These are phyloP conservation scores for Pandemis cinnamomeana DNA, from an alignment of 2,888 invertebrate species.

Conservation along the genomic window DNA sequence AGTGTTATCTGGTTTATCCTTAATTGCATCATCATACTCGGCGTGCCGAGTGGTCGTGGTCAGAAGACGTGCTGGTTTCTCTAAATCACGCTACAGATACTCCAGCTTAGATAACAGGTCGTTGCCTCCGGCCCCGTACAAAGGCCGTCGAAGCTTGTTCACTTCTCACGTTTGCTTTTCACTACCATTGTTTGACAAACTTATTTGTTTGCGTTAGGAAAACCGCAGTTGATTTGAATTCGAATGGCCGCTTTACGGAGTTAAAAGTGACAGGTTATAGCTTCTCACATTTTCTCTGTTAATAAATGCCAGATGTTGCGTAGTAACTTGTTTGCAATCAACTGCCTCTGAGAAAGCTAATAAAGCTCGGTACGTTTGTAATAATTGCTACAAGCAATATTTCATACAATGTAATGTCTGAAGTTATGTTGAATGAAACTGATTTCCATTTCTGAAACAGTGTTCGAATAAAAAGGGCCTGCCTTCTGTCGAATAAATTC, in stretches of 20 bases:
- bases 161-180: slow-evolving; percentile 61
- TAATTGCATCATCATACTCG: slow-evolving; percentile 33
- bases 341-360: slow-evolving; percentile 4
- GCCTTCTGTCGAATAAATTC: not conserved
- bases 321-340: not conserved
- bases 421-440: not conserved
- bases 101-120: slow-evolving; percentile 56
- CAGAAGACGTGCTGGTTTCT: slow-evolving; percentile 45
- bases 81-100: slow-evolving; percentile 48
- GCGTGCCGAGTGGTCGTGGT: slow-evolving; percentile 27
- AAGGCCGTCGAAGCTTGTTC: slow-evolving; percentile 49
- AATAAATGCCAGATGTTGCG: slow-evolving; percentile 18
- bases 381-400: not conserved
- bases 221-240: slow-evolving; percentile 32
- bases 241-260: slow-evolving; percentile 17
- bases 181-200: slow-evolving; percentile 53
- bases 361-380: not conserved
- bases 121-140: slow-evolving; percentile 48
- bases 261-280: slow-evolving; percentile 26
- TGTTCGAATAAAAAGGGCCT: not conserved
- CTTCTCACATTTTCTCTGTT: slow-evolving; percentile 13
- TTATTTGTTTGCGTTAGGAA: slow-evolving; percentile 47
- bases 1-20: slow-evolving; percentile 28
- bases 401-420: not conserved
- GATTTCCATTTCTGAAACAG: not conserved